Evolutionary conservation across 2,888 invertebrate genomes (phyloP).

Genomic region (Cataglyphis cursor): DNA sequence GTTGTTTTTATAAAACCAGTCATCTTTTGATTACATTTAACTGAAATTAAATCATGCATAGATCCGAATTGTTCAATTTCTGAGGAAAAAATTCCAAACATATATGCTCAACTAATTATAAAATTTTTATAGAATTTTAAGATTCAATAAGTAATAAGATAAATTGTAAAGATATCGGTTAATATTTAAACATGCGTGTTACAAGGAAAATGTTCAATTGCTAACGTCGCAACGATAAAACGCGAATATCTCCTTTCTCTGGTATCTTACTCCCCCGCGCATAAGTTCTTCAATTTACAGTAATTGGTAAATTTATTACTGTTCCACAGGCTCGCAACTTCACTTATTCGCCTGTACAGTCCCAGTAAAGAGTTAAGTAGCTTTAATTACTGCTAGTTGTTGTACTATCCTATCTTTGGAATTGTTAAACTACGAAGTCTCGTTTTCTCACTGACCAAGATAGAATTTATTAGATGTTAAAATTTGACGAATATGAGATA

Average conservation of each 20-base stretch:
- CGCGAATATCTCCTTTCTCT: slow-evolving; percentile 60
- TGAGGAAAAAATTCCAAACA: not conserved
- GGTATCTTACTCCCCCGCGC: slow-evolving; percentile 18
- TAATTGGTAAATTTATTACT: slow-evolving; percentile 76
- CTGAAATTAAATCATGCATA: not conserved
- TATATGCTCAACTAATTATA: not conserved
- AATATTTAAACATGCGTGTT: slow-evolving; percentile 8
- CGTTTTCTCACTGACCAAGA: slow-evolving; percentile 14
- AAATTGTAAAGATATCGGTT: slow-evolving; percentile 12
- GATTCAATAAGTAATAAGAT: not conserved
- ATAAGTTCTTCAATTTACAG: slow-evolving; percentile 74
- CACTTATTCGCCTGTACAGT: slow-evolving; percentile 63
- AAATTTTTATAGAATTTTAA: slow-evolving; percentile 9
- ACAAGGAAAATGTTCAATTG: slow-evolving; percentile 9
- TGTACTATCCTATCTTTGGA: slow-evolving; percentile 55
- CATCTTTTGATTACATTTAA: not conserved
- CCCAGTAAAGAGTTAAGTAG: slow-evolving; percentile 53
- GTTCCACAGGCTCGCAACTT: slow-evolving; percentile 59
- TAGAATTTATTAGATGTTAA: not conserved
- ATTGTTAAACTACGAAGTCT: slow-evolving; percentile 62
- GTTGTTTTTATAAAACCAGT: not conserved
- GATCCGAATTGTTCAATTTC: not conserved
- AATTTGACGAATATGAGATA: not conserved
- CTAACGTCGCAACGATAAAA: slow-evolving; percentile 30
- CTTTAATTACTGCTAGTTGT: slow-evolving; percentile 65